Percentiles rank a stretch among this genome's conserved stretches.
These are phyloP conservation scores for Hypocryptadius cinnamomeus DNA, from an alignment of 2,113 vertebrate species.

Conservation along the genomic window DNA sequence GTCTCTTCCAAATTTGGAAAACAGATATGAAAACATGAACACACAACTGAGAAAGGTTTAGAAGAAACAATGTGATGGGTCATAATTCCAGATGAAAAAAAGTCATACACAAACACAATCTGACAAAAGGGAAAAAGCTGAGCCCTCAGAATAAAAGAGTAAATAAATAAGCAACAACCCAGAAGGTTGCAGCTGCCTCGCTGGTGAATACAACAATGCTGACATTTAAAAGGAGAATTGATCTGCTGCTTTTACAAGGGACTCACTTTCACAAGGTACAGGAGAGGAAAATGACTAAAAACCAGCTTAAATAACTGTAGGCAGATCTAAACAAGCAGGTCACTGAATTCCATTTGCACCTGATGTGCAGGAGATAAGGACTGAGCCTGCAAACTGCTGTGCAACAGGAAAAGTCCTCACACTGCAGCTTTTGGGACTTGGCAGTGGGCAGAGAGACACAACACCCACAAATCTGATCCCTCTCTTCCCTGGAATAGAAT, in stretches of 20 bases:
- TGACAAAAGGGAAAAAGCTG: neutral
- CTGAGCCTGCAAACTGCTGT: neutral
- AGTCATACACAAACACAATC: neutral
- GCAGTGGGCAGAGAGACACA: neutral
- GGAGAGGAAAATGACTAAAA: neutral
- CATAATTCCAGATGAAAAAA: neutral
- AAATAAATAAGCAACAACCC: neutral
- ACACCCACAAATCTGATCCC: neutral
- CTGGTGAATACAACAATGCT: neutral
- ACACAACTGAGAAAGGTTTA: neutral
- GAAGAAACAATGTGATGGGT: neutral
- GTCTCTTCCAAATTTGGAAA: neutral
- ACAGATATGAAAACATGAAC: neutral
- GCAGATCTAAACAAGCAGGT: neutral
- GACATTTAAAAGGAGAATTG: constrained; percentile 40
- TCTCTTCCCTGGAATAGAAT: neutral
- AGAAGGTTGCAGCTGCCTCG: neutral
- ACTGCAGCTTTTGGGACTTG: neutral
- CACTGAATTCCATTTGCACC: neutral
- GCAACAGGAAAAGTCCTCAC: neutral
- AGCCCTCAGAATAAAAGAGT: neutral
- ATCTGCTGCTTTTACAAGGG: neutral
- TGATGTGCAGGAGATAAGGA: neutral
- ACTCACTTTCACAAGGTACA: neutral
- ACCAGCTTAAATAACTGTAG: neutral